Percentiles rank a stretch among this genome's conserved stretches.
These are phyloP conservation scores for Sycobia sp. DNA, from an alignment of 1,140 invertebrate genomes.

Conservation along the genomic window DNA sequence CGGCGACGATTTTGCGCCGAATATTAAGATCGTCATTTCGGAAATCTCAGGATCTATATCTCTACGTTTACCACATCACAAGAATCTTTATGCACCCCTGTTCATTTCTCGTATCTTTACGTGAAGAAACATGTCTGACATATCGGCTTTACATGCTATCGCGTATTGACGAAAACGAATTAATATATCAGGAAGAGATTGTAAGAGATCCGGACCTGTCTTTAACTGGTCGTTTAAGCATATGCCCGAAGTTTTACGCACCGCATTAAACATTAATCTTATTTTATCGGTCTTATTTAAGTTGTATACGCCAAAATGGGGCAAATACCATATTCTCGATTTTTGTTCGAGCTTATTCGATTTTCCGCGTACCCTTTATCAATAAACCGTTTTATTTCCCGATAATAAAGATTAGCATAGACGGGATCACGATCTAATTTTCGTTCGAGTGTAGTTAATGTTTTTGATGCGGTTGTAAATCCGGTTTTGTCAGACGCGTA, in stretches of 20 bases:
- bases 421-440: not conserved
- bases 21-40: not conserved
- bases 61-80: not conserved
- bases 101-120: not conserved
- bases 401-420: not conserved
- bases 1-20: constrained; percentile 1
- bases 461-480: not conserved
- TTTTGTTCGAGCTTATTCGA: too few relatives aligned
- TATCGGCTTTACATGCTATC: not conserved
- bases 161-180: too few relatives aligned
- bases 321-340: not conserved
- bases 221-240: not conserved
- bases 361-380: not conserved
- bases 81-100: not conserved
- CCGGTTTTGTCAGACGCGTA: not conserved
- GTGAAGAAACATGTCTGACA: not conserved
- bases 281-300: not conserved
- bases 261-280: not conserved
- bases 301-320: not conserved
- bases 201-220: not conserved
- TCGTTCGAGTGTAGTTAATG: not conserved
- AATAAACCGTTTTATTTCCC: not conserved
- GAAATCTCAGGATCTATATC: not conserved
- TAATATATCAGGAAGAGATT: not conserved
- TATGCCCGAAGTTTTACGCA: not conserved